phyloP scores from a whole-genome alignment of 2,888 invertebrate genomes.

The Clunio marinus region DNA sequence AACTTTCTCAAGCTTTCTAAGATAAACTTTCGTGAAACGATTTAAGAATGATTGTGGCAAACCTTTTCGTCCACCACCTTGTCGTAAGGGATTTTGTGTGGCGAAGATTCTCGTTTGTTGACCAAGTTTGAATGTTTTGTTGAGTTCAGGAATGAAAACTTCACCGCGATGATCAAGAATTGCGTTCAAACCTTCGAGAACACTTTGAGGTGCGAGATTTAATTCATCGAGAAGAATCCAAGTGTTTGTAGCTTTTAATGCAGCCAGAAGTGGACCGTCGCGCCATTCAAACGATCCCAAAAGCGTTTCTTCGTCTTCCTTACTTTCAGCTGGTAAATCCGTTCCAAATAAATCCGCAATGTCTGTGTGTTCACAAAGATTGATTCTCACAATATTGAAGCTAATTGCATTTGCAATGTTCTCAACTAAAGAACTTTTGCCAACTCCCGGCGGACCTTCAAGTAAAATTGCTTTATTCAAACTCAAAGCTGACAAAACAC shows the following conservation, averaged over 20 bases:
- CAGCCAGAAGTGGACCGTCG: constrained; percentile 92
- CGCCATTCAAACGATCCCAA: constrained; percentile 91
- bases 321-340: constrained; percentile 91
- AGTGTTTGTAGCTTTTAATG: constrained; percentile 77
- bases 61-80: constrained; percentile 94
- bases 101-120: constrained; percentile 84
- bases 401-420: constrained; percentile 83
- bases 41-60: constrained; percentile 96
- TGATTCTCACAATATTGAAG: constrained; percentile 83
- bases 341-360: constrained; percentile 96
- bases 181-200: constrained; percentile 96
- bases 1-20: constrained; percentile 59
- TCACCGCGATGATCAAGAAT: constrained; percentile 97
- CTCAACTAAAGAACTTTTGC: constrained; percentile 92
- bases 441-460: constrained; percentile 97
- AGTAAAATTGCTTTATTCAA: constrained; percentile 87
- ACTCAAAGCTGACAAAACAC: constrained; percentile 83
- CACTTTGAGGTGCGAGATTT: constrained; percentile 97
- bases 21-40: constrained; percentile 87
- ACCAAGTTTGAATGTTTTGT: constrained; percentile 74
- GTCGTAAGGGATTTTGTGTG: constrained; percentile 93
- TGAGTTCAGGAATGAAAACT: constrained; percentile 92
- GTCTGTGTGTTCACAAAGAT: constrained; percentile 99
- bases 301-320: constrained; percentile 46
- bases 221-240: constrained; percentile 98